Percentiles rank a stretch among this genome's conserved stretches.
Conservation (phyloP, 1,140 invertebrate species). For the Homarus americanus region DNA sequence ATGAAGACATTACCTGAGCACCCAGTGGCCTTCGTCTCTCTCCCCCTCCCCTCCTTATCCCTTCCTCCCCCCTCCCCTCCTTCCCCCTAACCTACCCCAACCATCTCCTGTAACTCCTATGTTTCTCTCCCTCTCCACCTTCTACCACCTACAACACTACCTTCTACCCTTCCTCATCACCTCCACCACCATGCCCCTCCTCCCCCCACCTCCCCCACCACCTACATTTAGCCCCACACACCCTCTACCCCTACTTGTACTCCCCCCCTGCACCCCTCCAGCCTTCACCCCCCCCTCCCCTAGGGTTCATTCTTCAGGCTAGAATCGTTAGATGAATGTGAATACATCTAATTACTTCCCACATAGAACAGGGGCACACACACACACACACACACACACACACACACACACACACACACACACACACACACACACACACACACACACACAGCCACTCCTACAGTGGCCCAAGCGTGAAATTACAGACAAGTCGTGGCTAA, state of each 20-base stretch:
- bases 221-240: neutral
- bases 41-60: neutral
- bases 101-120: too few species aligned
- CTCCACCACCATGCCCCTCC: neutral
- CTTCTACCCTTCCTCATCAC: neutral
- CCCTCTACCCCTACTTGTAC: neutral
- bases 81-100: neutral
- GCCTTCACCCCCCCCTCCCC: neutral
- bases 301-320: too few species aligned
- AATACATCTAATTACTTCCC: too few species aligned
- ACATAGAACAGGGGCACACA: too few species aligned
- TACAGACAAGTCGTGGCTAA: too few species aligned
- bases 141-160: too few species aligned
- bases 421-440: too few species aligned
- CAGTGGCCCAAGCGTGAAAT: too few species aligned
- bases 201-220: neutral
- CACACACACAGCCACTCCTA: too few species aligned
- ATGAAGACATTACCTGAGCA: slow-evolving; percentile 36
- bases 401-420: too few species aligned
- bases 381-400: too few species aligned
- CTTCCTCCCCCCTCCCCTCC: neutral
- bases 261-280: neutral
- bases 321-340: too few species aligned
- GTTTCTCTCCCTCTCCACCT: neutral
- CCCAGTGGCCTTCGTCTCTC: neutral